phyloP scores from a whole-genome alignment of 1,140 invertebrate genomes.

The Cylas formicarius region DNA sequence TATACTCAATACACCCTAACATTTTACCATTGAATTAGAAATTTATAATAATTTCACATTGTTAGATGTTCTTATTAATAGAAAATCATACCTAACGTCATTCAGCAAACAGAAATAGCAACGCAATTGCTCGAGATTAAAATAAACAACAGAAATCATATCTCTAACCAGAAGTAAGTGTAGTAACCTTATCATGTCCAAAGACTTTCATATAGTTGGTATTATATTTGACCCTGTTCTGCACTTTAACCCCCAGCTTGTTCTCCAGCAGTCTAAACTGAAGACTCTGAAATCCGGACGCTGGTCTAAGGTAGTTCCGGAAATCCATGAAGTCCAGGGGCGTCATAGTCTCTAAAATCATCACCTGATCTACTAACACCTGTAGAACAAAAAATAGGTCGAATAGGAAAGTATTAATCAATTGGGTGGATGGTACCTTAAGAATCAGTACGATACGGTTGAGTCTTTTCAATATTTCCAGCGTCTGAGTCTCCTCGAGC shows the following conservation, averaged over 20 bases:
- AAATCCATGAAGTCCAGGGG: constrained; percentile 97
- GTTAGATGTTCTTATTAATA: too few relatives aligned
- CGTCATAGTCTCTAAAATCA: constrained; percentile 97
- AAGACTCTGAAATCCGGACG: constrained; percentile 95
- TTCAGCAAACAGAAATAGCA: too few relatives aligned
- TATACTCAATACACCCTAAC: too few relatives aligned
- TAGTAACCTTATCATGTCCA: constrained; percentile 56
- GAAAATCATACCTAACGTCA: too few relatives aligned
- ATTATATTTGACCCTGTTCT: constrained; percentile 87
- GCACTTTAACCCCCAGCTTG: constrained; percentile 86
- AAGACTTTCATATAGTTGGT: constrained; percentile 87
- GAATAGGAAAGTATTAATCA: neutral
- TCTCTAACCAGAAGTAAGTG: too few relatives aligned
- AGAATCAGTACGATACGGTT: constrained; percentile 89
- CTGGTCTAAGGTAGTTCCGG: constrained; percentile 81
- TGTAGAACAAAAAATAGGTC: constrained; percentile 41
- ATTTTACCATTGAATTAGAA: too few relatives aligned
- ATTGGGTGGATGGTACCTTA: constrained; percentile 70
- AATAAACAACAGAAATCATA: too few relatives aligned
- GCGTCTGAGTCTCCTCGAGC: constrained; percentile 85
- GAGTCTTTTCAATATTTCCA: constrained; percentile 87
- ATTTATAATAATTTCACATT: too few relatives aligned
- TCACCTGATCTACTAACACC: constrained; percentile 93
- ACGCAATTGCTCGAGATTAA: too few relatives aligned
- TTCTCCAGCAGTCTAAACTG: constrained; percentile 96